Conservation (phyloP, 2,797 vertebrate species). For the Megalops cyprinoides region DNA sequence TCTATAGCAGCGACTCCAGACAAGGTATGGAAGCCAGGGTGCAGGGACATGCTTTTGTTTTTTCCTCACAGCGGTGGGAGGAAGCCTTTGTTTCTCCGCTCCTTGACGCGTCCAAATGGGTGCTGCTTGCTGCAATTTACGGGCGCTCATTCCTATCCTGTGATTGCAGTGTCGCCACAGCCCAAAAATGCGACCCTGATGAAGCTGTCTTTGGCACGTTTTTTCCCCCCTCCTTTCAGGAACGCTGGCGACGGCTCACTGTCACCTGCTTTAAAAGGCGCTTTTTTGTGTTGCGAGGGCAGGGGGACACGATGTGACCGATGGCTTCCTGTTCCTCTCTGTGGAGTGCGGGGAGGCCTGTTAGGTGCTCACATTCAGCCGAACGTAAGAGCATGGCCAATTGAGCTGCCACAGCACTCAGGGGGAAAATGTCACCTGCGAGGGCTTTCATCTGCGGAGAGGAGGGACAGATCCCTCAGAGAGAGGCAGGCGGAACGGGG, state of each 20-base stretch:
- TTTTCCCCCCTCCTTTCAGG: no score
- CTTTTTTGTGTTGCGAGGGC: neutral
- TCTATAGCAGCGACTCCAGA: conserved; percentile 75
- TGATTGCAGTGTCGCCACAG: no score
- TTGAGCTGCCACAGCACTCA: neutral
- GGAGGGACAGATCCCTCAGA: neutral
- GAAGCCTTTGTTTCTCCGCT: no score
- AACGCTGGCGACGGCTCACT: no score
- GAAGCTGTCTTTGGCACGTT: no score
- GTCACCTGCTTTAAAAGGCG: no score
- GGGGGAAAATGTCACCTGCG: neutral
- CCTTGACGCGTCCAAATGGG: no score
- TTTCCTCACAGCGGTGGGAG: no score
- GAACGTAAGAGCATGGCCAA: neutral
- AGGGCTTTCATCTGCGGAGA: neutral
- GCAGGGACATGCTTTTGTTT: no score
- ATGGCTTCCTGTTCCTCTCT: neutral
- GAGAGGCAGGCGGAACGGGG: neutral
- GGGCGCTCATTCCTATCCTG: no score
- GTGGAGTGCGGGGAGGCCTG: no score
- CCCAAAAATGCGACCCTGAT: no score
- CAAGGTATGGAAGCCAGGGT: conserved; percentile 72
- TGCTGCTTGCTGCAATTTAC: neutral
- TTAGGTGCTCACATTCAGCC: neutral
- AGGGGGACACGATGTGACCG: neutral